Percentiles rank a stretch among this genome's conserved stretches.
phyloP scores from a whole-genome alignment of 2,888 invertebrate genomes.

The Pterostichus niger region DNA sequence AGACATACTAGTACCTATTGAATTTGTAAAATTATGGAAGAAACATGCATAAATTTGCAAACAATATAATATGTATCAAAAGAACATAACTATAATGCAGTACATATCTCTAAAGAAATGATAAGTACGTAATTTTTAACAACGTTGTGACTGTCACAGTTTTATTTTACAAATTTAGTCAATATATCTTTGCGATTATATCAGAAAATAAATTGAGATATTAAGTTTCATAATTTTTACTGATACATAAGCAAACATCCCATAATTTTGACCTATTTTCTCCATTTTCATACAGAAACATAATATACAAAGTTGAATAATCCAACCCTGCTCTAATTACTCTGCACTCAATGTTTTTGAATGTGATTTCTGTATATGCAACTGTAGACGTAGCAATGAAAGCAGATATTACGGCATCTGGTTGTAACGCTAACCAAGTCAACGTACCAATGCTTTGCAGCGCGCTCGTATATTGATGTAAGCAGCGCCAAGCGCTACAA shows the following conservation, averaged over 20 bases:
- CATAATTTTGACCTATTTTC: neutral
- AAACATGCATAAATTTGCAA: too few relatives aligned
- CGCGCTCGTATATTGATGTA: conserved; percentile 7
- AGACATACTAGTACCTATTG: too few relatives aligned
- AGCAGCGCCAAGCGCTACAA: neutral
- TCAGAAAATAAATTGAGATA: too few relatives aligned
- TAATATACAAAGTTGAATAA: conserved; percentile 41
- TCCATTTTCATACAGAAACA: conserved; percentile 32
- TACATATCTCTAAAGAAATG: too few relatives aligned
- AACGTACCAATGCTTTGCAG: conserved; percentile 18
- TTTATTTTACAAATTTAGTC: too few relatives aligned
- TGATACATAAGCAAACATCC: neutral
- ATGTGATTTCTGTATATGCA: conserved; percentile 45
- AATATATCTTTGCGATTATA: too few relatives aligned
- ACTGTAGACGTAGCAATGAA: conserved; percentile 49
- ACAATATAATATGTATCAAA: too few relatives aligned
- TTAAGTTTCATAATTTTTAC: too few relatives aligned
- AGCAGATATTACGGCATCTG: conserved; percentile 43
- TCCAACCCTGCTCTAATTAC: conserved; percentile 25
- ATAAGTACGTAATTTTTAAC: too few relatives aligned
- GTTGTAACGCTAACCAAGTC: conserved; percentile 27
- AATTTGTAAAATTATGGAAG: too few relatives aligned
- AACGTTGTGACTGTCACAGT: too few relatives aligned
- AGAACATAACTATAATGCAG: too few relatives aligned
- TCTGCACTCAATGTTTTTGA: conserved; percentile 29